phyloP scores from a whole-genome alignment of 2,113 vertebrate species.

The Bujurquina vittata region DNA sequence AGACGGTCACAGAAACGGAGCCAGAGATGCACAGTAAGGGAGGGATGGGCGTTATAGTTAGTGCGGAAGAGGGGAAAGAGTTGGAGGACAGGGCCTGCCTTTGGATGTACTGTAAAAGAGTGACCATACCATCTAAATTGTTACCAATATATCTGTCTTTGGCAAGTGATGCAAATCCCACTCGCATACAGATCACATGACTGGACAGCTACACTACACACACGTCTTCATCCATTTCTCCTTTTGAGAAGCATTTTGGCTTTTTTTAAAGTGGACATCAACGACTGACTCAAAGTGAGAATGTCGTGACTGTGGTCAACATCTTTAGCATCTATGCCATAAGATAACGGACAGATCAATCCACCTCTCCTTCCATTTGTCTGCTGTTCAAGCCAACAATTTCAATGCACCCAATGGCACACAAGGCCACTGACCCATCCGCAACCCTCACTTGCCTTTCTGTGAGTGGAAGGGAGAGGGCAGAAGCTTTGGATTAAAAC shows the following conservation, averaged over 20 bases:
- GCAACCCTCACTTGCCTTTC: not conserved
- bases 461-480: not conserved
- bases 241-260: not conserved
- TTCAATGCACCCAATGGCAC: not conserved
- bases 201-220: not conserved
- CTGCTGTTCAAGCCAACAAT: not conserved
- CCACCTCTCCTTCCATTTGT: not conserved
- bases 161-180: not conserved
- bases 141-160: not conserved
- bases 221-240: not conserved
- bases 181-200: not conserved
- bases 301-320: not conserved
- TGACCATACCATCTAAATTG: not conserved
- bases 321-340: not conserved
- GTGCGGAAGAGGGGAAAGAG: not conserved
- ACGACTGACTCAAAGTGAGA: not conserved
- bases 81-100: constrained; percentile 3
- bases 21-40: not conserved
- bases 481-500: constrained; percentile 55
- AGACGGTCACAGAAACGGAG: not conserved
- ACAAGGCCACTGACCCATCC: not conserved
- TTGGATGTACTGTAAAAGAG: not conserved
- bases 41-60: not conserved
- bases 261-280: not conserved
- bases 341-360: not conserved